phyloP scores from a whole-genome alignment of 2,797 vertebrate genomes.

The Carapus acus region DNA sequence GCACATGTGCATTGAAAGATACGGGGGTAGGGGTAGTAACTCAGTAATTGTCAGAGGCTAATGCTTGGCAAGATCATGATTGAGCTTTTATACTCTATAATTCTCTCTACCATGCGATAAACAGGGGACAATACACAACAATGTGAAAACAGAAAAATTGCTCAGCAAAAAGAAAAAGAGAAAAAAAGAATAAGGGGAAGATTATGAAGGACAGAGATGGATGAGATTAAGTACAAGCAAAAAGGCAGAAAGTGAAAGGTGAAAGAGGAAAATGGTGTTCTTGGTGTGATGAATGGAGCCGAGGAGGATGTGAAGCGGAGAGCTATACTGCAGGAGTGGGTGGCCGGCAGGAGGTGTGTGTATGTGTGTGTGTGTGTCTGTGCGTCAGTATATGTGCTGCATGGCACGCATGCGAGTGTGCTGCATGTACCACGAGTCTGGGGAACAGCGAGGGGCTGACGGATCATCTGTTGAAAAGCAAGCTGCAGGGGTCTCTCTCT shows the following conservation, averaged over 20 bases:
- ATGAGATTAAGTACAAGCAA: constrained; percentile 33
- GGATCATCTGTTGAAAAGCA: constrained; percentile 69
- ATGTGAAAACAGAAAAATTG: constrained; percentile 1
- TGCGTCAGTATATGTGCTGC: too few species aligned
- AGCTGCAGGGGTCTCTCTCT: constrained; percentile 59
- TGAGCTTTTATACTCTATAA: not conserved
- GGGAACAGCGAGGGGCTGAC: constrained; percentile 66
- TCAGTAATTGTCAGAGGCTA: constrained; percentile 5
- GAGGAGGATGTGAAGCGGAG: constrained; percentile 37
- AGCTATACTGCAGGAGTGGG: constrained; percentile 50
- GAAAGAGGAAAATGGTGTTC: constrained; percentile 27
- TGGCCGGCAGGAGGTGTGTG: constrained; percentile 39
- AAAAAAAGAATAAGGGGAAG: not conserved
- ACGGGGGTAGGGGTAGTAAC: constrained; percentile 1
- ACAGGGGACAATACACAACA: constrained; percentile 19
- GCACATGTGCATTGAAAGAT: not conserved
- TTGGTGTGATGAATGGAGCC: constrained; percentile 64
- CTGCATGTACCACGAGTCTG: constrained; percentile 55
- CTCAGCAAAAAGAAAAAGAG: constrained; percentile 17
- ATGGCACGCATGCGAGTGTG: constrained; percentile 33
- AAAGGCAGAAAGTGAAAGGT: constrained; percentile 30
- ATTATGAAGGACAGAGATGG: constrained; percentile 27
- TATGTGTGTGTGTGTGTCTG: constrained; percentile 15
- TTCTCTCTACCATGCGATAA: constrained; percentile 43
- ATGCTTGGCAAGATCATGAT: constrained; percentile 3